phyloP scores from a whole-genome alignment of 2,113 vertebrate species.

The Entomyzon cyanotis region DNA sequence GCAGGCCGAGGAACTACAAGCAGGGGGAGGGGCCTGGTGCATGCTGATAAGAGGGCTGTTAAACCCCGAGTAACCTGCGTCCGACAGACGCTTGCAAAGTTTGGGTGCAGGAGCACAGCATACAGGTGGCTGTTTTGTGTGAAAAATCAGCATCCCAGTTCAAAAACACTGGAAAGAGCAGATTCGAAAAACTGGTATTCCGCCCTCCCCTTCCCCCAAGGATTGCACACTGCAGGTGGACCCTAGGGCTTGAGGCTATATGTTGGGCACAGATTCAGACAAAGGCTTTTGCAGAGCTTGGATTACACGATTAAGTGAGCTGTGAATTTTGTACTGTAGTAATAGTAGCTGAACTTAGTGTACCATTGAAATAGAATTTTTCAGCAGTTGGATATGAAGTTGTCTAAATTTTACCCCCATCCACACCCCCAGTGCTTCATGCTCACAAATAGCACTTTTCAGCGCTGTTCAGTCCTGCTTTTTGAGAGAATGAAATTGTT shows the following conservation, averaged over 20 bases:
- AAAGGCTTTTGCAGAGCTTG: background rate
- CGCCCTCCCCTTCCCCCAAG: fast-evolving
- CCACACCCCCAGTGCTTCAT: background rate
- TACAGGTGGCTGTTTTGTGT: background rate
- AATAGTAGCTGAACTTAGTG: background rate
- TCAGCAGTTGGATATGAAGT: background rate
- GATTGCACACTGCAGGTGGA: background rate
- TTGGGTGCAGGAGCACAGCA: background rate
- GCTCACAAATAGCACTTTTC: background rate
- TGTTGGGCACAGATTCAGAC: background rate
- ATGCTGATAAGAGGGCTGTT: fast-evolving
- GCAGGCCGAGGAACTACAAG: background rate
- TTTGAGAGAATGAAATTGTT: background rate
- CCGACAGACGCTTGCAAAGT: background rate
- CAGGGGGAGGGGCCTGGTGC: background rate
- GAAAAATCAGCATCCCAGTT: background rate
- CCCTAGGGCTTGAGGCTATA: background rate
- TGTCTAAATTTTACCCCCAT: background rate
- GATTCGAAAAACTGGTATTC: background rate
- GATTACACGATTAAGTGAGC: background rate
- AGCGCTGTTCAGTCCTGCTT: background rate
- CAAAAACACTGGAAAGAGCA: background rate
- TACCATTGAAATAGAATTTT: background rate
- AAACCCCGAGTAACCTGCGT: background rate
- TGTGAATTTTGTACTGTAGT: background rate